Conservation (phyloP, 1,140 invertebrate species). For the Drosophila ananassae region DNA sequence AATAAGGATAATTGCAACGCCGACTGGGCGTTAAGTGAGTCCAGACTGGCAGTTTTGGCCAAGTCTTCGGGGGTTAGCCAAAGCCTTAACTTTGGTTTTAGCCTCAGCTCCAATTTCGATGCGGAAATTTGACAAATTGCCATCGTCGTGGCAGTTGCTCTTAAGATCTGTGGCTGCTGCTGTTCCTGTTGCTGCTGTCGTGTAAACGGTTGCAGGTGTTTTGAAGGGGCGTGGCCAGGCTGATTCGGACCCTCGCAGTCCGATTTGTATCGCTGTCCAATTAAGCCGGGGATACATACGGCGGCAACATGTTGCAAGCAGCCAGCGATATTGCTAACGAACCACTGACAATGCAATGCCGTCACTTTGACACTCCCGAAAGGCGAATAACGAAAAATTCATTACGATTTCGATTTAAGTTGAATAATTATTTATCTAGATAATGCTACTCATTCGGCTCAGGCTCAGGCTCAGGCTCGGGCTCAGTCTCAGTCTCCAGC, state of each 20-base stretch:
- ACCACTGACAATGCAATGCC: constrained; percentile 77
- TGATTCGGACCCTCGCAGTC: constrained; percentile 32
- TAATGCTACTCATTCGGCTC: constrained; percentile 60
- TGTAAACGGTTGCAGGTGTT: constrained; percentile 81
- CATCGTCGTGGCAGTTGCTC: constrained; percentile 50
- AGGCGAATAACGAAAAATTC: constrained; percentile 66
- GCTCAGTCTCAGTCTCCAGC: constrained; percentile 7
- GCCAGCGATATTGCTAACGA: constrained; percentile 73
- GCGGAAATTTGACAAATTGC: constrained; percentile 76
- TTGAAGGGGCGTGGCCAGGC: constrained; percentile 62
- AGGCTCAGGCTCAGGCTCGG: constrained; percentile 2
- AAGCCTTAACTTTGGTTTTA: constrained; percentile 26
- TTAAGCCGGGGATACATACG: constrained; percentile 67
- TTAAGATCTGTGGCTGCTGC: constrained; percentile 34
- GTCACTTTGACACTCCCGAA: constrained; percentile 80
- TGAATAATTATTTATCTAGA: constrained; percentile 83
- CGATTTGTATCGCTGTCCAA: constrained; percentile 80
- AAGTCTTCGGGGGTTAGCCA: constrained; percentile 1
- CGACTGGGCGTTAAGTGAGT: constrained; percentile 69
- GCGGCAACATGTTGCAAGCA: constrained; percentile 69
- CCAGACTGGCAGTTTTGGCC: constrained; percentile 16
- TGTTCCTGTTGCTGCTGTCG: constrained; percentile 55
- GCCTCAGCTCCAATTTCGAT: constrained; percentile 51
- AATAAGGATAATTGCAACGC: constrained; percentile 76
- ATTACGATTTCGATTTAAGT: constrained; percentile 83